phyloP scores from a whole-genome alignment of 2,888 invertebrate genomes.

The Heliconius erato region DNA sequence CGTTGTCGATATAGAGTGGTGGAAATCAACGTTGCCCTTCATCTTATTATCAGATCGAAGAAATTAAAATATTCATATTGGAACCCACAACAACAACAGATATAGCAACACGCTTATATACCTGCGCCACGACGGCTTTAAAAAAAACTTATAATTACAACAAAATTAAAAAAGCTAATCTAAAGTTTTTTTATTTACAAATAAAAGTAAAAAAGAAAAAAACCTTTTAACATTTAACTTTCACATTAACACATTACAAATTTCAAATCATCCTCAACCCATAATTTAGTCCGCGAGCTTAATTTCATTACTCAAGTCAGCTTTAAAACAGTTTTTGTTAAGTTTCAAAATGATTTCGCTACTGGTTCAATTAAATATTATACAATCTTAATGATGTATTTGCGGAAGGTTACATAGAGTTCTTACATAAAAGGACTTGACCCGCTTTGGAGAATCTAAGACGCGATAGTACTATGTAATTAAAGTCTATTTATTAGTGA shows the following conservation, averaged over 20 bases:
- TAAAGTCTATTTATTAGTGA: not conserved
- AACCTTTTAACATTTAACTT: too few species aligned
- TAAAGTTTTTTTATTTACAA: too few species aligned
- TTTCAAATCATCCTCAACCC: not conserved
- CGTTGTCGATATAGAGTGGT: too few species aligned
- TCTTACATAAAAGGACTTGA: slow-evolving; percentile 47
- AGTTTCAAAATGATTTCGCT: slow-evolving; percentile 30
- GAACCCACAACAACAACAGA: too few species aligned
- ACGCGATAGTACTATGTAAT: slow-evolving; percentile 24
- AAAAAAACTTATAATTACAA: too few species aligned
- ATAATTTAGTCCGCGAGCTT: not conserved
- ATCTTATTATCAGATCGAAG: too few species aligned
- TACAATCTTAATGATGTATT: slow-evolving; percentile 44
- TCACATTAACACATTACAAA: not conserved
- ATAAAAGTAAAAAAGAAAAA: too few species aligned
- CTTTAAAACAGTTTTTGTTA: slow-evolving; percentile 19
- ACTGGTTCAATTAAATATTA: slow-evolving; percentile 40
- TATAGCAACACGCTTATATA: too few species aligned
- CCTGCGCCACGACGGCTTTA: too few species aligned
- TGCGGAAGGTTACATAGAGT: slow-evolving; percentile 39
- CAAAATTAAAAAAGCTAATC: too few species aligned
- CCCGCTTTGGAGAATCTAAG: slow-evolving; percentile 31
- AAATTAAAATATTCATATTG: too few species aligned
- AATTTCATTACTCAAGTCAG: slow-evolving; percentile 22
- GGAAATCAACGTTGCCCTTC: too few species aligned